These are phyloP conservation scores for Symphodus melops DNA, from an alignment of 2,113 vertebrate species.

Conservation along the genomic window DNA sequence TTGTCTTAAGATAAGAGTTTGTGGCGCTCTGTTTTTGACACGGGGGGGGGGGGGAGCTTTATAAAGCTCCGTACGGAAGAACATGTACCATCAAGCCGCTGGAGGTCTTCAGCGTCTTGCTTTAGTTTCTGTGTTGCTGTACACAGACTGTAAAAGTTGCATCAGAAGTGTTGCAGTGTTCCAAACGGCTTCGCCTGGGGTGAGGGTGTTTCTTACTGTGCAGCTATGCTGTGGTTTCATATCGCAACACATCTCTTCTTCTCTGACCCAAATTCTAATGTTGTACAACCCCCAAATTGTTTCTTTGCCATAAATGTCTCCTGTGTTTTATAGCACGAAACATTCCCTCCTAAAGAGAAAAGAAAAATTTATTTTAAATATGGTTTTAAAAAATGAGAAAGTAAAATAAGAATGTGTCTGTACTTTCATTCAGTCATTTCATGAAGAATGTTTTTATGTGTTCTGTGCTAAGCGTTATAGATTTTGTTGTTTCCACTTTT, in stretches of 20 bases:
- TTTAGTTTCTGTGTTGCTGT: neutral
- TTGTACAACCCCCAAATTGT: neutral
- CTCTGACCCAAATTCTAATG: neutral
- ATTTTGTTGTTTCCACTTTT: too few species aligned
- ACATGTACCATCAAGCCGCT: neutral
- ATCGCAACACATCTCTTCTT: neutral
- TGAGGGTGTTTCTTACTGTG: conserved; percentile 4
- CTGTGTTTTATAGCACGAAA: neutral
- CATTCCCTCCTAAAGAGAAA: too few species aligned
- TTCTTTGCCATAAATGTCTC: neutral
- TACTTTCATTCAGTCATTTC: too few species aligned
- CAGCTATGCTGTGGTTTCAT: neutral
- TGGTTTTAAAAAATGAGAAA: too few species aligned
- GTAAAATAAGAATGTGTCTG: too few species aligned
- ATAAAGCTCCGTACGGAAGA: neutral
- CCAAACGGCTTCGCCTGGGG: neutral
- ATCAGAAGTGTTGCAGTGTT: conserved; percentile 21
- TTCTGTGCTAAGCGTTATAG: too few species aligned
- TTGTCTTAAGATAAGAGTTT: too few species aligned
- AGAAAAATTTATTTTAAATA: too few species aligned
- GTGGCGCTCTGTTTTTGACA: neutral
- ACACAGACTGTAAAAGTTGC: too few species aligned
- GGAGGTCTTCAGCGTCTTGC: conserved; percentile 3
- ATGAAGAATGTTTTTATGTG: too few species aligned
- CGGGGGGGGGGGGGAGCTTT: neutral